These are phyloP conservation scores for Desoria tigrina DNA, from an alignment of 2,888 invertebrate species.

Conservation along the genomic window DNA sequence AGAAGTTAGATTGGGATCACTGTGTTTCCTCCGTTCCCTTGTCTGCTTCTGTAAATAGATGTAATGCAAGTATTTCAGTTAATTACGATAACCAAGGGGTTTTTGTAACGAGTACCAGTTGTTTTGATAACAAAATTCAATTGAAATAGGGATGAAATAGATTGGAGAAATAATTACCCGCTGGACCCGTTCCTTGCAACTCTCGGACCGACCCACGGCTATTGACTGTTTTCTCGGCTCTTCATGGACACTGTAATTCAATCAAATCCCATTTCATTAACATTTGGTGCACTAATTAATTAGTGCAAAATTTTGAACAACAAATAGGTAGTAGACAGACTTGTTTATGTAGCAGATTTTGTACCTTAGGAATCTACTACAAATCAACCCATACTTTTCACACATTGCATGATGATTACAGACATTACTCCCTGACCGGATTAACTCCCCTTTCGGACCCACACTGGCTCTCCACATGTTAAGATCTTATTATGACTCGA, in stretches of 20 bases:
- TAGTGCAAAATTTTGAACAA: too few relatives aligned
- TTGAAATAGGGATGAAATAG: too few relatives aligned
- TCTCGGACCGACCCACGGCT: slow-evolving; percentile 68
- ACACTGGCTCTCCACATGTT: slow-evolving; percentile 52
- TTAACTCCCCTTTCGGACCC: slow-evolving; percentile 47
- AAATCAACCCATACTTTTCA: slow-evolving; percentile 49
- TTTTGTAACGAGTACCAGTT: too few relatives aligned
- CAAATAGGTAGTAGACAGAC: too few relatives aligned
- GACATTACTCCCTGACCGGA: slow-evolving; percentile 32
- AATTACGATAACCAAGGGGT: too few relatives aligned
- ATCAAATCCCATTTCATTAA: not conserved
- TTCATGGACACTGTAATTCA: slow-evolving; percentile 53
- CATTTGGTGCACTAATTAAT: not conserved
- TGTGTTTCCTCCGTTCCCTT: slow-evolving; percentile 73
- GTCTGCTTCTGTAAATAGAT: slow-evolving; percentile 64
- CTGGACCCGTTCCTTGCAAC: slow-evolving; percentile 69
- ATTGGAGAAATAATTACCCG: slow-evolving; percentile 53
- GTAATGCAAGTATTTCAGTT: too few relatives aligned
- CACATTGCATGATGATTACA: slow-evolving; percentile 52
- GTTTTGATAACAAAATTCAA: too few relatives aligned
- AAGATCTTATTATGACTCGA: not conserved
- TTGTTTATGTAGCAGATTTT: too few relatives aligned
- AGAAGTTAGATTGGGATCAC: slow-evolving; percentile 73
- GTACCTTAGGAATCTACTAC: slow-evolving; percentile 22
- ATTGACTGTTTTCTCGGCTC: slow-evolving; percentile 55